phyloP scores from a whole-genome alignment of 2,113 vertebrate species.

The Mystacornis crossleyi region DNA sequence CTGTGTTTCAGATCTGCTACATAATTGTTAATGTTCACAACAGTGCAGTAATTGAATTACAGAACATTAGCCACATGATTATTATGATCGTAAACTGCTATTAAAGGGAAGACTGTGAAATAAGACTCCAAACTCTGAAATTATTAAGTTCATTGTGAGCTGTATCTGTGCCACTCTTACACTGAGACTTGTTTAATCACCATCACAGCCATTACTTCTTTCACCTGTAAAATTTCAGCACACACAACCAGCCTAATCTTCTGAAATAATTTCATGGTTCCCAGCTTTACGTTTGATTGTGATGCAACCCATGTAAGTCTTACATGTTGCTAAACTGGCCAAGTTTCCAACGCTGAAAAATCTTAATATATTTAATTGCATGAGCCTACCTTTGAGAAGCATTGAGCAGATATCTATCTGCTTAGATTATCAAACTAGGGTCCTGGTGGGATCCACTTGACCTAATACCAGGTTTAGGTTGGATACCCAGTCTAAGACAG shows the following conservation, averaged over 20 bases:
- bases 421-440: not conserved
- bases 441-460: not conserved
- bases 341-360: not conserved
- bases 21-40: conserved; percentile 66
- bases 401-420: not conserved
- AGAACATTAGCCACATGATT: conserved; percentile 73
- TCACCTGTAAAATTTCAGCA: not conserved
- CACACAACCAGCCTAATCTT: not conserved
- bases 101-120: conserved; percentile 46
- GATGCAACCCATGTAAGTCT: not conserved
- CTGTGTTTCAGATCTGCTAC: conserved; percentile 62
- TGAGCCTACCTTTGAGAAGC: not conserved
- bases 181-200: not conserved
- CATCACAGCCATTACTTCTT: not conserved
- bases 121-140: conserved; percentile 38
- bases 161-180: not conserved
- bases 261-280: not conserved
- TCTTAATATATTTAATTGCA: not conserved
- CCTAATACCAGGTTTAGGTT: not conserved
- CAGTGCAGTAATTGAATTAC: conserved; percentile 73
- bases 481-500: not conserved
- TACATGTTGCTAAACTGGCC: not conserved
- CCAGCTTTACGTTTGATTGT: not conserved
- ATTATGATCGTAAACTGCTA: conserved; percentile 52
- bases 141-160: not conserved